Conservation (phyloP, 2,113 vertebrate genomes). For the Planiliza haematocheilus region DNA sequence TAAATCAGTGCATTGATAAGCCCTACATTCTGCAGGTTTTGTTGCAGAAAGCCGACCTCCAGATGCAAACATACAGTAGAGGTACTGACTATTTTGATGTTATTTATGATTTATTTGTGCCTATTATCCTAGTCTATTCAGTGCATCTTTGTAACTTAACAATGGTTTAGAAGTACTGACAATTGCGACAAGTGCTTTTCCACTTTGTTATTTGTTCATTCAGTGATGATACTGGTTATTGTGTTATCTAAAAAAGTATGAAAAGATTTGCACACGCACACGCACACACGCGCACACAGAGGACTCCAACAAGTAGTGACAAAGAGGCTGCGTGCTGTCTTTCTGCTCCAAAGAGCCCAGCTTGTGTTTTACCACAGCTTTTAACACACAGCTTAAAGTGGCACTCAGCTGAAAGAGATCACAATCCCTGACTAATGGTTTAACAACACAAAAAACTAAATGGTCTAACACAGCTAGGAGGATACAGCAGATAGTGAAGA, state of each 20-base stretch:
- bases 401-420: constrained; percentile 48
- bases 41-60: constrained; percentile 8
- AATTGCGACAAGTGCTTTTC: constrained; percentile 33
- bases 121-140: constrained; percentile 16
- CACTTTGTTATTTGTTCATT: constrained; percentile 29
- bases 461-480: constrained; percentile 14
- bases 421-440: constrained; percentile 55
- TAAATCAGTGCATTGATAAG: constrained; percentile 13
- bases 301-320: constrained; percentile 23
- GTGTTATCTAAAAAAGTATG: constrained; percentile 31
- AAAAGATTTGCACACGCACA: constrained; percentile 19
- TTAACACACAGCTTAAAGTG: constrained; percentile 57
- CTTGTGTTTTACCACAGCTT: constrained; percentile 49
- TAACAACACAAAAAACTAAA: constrained; percentile 43
- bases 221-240: constrained; percentile 22
- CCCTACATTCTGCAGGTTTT: constrained; percentile 5
- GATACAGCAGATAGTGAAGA: constrained; percentile 18
- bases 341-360: constrained; percentile 39
- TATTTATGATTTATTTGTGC: not conserved
- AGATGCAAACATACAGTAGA: constrained; percentile 17
- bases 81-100: not conserved
- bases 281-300: not conserved
- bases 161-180: constrained; percentile 29
- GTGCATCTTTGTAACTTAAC: constrained; percentile 25
- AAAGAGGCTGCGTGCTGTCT: constrained; percentile 32